These are phyloP conservation scores for Microvelia longipes DNA, from an alignment of 1,140 invertebrate genomes.

Conservation along the genomic window DNA sequence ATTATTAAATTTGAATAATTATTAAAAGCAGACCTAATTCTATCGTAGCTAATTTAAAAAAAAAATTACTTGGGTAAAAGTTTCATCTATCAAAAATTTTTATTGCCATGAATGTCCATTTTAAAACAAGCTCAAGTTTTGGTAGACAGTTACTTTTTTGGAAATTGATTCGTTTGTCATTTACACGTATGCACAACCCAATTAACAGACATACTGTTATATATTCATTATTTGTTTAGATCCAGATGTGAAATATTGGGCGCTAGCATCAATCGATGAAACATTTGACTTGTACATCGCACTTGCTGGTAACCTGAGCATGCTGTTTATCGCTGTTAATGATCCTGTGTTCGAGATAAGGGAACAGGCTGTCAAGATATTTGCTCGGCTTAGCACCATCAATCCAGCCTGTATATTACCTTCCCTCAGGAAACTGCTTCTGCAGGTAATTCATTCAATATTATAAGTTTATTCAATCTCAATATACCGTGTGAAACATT, in stretches of 20 bases:
- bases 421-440: slow-evolving; percentile 77
- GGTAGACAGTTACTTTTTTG: too few relatives aligned
- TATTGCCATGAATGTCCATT: too few relatives aligned
- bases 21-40: too few relatives aligned
- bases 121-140: too few relatives aligned
- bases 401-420: slow-evolving; percentile 99
- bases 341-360: slow-evolving; percentile 96
- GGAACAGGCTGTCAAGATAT: slow-evolving; percentile 81
- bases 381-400: slow-evolving; percentile 75
- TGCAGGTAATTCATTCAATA: slow-evolving; percentile 38
- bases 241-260: slow-evolving; percentile 82
- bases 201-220: too few relatives aligned
- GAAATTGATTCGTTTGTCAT: too few relatives aligned
- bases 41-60: too few relatives aligned
- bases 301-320: slow-evolving; percentile 86
- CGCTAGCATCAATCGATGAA: slow-evolving; percentile 81
- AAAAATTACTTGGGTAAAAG: too few relatives aligned
- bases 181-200: too few relatives aligned
- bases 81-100: too few relatives aligned
- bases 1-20: too few relatives aligned
- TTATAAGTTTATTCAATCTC: not conserved
- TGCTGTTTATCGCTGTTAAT: slow-evolving; percentile 86
- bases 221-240: slow-evolving; percentile 49
- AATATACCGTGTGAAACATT: not conserved
- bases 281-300: slow-evolving; percentile 88